Percentiles rank a stretch among this genome's conserved stretches.
These are phyloP conservation scores for Stictonetta naevosa DNA, from an alignment of 2,113 vertebrate species.

Conservation along the genomic window DNA sequence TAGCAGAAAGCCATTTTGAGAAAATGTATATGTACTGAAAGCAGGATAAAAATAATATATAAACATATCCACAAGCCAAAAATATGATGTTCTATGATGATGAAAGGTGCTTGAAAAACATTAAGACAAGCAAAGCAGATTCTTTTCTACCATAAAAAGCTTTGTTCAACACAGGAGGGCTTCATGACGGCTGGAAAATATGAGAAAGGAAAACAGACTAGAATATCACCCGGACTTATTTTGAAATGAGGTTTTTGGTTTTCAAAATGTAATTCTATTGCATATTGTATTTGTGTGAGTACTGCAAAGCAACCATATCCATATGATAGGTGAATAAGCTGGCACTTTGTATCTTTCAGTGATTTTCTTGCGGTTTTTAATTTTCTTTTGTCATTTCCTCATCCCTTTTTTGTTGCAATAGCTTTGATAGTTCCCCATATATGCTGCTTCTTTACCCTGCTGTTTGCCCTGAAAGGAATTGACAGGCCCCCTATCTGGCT, in stretches of 20 bases:
- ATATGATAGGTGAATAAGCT: not conserved
- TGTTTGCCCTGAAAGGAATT: slow-evolving; percentile 35
- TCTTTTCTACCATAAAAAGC: slow-evolving; percentile 45
- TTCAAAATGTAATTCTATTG: not conserved
- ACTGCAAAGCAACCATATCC: not conserved
- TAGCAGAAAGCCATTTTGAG: not conserved
- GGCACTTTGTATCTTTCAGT: not conserved
- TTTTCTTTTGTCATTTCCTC: slow-evolving; percentile 8
- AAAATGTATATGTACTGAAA: not conserved
- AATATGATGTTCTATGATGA: not conserved
- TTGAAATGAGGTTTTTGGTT: slow-evolving; percentile 4
- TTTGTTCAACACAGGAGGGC: not conserved
- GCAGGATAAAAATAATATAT: slow-evolving; percentile 3
- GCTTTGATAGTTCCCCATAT: not conserved
- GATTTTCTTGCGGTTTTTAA: not conserved
- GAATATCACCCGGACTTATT: not conserved
- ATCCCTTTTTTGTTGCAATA: not conserved
- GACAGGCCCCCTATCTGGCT: slow-evolving; percentile 36
- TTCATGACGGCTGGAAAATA: slow-evolving; percentile 48
- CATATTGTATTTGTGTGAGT: not conserved
- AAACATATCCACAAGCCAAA: not conserved
- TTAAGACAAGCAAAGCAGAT: slow-evolving; percentile 34
- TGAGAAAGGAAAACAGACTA: slow-evolving; percentile 43
- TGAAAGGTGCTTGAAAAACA: slow-evolving; percentile 28
- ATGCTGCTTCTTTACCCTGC: not conserved